Evolutionary conservation across 92 coral and sea anemone genomes (phyloP).

Genomic region (Scolanthus callimorphus): DNA sequence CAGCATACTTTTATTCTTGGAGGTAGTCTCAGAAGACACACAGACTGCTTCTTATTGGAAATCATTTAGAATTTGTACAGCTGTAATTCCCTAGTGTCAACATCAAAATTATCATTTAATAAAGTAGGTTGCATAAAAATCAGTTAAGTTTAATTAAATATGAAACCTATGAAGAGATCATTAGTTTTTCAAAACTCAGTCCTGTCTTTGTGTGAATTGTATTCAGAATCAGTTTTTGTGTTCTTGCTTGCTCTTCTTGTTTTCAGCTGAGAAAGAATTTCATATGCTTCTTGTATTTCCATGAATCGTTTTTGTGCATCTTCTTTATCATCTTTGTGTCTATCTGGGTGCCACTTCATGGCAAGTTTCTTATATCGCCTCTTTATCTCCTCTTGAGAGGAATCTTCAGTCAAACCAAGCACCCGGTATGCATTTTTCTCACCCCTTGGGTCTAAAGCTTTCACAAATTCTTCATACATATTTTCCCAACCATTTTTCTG

Average conservation of each 20-base stretch:
- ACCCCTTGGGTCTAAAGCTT: constrained; percentile 97
- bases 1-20: too few relatives aligned
- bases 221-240: constrained; percentile 63
- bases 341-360: constrained; percentile 92
- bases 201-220: constrained; percentile 36
- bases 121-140: background rate
- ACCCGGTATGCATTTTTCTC: constrained; percentile 93
- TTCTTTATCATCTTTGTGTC: constrained; percentile 64
- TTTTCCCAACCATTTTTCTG: constrained; percentile 97
- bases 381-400: constrained; percentile 83
- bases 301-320: constrained; percentile 86
- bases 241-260: constrained; percentile 68
- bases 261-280: constrained; percentile 82
- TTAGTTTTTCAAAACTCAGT: constrained; percentile 38
- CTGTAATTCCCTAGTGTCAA: too few relatives aligned
- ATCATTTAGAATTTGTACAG: too few relatives aligned
- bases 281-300: constrained; percentile 97
- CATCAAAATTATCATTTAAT: constrained; percentile 2
- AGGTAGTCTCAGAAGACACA: too few relatives aligned
- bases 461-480: constrained; percentile 92
- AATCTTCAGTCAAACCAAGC: constrained; percentile 76
- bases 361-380: constrained; percentile 90
- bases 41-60: too few relatives aligned
- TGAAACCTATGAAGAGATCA: too few relatives aligned
- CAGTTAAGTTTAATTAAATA: background rate